Evolutionary conservation across 2,113 vertebrate genomes (phyloP), one percentile per base, ranked within the genome.

Genomic region (Dendropsophus ebraccatus): DNA sequence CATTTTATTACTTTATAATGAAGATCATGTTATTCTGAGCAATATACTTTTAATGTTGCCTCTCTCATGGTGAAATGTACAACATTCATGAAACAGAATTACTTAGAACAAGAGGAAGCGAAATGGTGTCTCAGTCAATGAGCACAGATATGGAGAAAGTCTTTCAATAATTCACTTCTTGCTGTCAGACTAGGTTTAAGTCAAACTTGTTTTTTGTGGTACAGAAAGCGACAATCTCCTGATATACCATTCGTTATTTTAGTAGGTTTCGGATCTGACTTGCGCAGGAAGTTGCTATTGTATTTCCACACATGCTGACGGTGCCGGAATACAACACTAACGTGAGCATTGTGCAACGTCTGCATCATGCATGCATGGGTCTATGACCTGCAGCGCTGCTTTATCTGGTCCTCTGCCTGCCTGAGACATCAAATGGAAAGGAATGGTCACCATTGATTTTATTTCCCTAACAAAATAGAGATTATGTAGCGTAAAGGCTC

Each of bases 151-250:
- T 56, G 37, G 56, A 41, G 78, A 52, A 45, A 62, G 25, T 45
- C 8, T 37, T 62, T 81, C 32, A 81, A 81, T 81, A 41, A 62
- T 81, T 81, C 30, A 62, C 23, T 62, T 35, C 35, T 7, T 11
- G 54, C 54, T 62, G 78, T 41, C 54, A 35, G 78, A 25, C 16
- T n/a, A 14, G 50, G 35, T 60, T 79, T n/a, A 41, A 41, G 41
- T 79, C n/a, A 79, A 52, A 37, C 32, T 19, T 56, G 17, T 37
- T 58, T 21, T 35, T 50, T 54, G 28, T 58, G 49, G 25, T 32
- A 56, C 17, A 32, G 30, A 12, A 67, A 32, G 62, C 28, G 4
- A 32, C 11, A 32, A 32, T 67, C 30, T 17, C 62, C 62, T 32
- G 62, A 67, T 12, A 67, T 67, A 9, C 8, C 56, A 25, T 25